phyloP scores from a whole-genome alignment of 2,113 vertebrate genomes.

The Pao palembangensis region DNA sequence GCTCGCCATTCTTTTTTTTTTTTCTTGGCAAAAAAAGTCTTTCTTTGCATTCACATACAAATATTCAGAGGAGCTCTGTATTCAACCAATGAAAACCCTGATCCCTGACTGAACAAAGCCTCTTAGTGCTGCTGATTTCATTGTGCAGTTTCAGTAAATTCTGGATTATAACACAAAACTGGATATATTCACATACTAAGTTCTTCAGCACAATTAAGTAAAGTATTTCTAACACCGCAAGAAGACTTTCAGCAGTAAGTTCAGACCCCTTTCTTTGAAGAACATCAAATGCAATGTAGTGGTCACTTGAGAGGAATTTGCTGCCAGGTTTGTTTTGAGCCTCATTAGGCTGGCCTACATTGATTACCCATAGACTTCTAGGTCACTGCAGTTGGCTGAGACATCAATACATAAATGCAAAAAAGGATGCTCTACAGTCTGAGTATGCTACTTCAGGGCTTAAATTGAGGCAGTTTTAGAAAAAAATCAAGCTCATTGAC shows the following conservation, averaged over 20 bases:
- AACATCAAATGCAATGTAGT: slow-evolving; percentile 42
- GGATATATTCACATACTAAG: slow-evolving; percentile 24
- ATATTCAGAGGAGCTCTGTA: slow-evolving; percentile 23
- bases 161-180: slow-evolving; percentile 43
- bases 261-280: background rate
- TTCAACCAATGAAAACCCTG: slow-evolving; percentile 35
- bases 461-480: slow-evolving; percentile 48
- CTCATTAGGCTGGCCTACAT: slow-evolving; percentile 32
- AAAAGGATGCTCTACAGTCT: slow-evolving; percentile 34
- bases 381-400: slow-evolving; percentile 42
- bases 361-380: slow-evolving; percentile 42
- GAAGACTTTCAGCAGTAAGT: slow-evolving; percentile 21
- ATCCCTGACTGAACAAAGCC: slow-evolving; percentile 37
- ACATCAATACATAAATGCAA: slow-evolving; percentile 37
- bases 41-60: slow-evolving; percentile 23
- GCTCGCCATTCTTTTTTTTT: slow-evolving; percentile 36
- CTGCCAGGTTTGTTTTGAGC: slow-evolving; percentile 47
- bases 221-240: background rate
- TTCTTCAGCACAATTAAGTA: slow-evolving; percentile 12
- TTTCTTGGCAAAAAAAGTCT: slow-evolving; percentile 12
- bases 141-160: slow-evolving; percentile 34
- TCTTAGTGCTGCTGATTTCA: slow-evolving; percentile 38
- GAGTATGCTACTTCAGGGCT: slow-evolving; percentile 24
- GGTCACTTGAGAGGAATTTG: slow-evolving; percentile 44
- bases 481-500: slow-evolving; percentile 49